A percentile compares a stretch with the other conserved stretches of the same genome.
phyloP scores from a whole-genome alignment of 2,113 vertebrate species.

The Pelecanus crispus region DNA sequence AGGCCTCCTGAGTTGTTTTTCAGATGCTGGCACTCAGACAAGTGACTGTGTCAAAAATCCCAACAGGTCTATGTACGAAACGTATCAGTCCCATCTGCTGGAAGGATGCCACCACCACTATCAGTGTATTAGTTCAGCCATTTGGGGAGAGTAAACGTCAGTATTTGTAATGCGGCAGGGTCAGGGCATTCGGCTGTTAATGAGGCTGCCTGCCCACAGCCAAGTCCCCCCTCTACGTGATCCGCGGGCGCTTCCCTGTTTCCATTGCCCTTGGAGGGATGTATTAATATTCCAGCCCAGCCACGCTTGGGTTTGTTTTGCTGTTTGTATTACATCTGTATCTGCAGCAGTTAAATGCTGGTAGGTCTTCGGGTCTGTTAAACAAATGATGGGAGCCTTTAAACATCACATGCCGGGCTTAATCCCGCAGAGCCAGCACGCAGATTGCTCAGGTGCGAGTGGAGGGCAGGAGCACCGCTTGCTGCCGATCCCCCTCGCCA shows the following conservation, averaged over 20 bases:
- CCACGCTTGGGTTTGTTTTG: neutral
- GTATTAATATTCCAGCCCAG: conserved; percentile 13
- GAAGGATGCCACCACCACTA: conserved; percentile 18
- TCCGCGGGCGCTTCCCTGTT: neutral
- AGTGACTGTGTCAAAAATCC: conserved; percentile 19
- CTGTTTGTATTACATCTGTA: neutral
- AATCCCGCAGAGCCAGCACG: neutral
- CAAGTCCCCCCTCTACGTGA: neutral
- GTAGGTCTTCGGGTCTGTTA: neutral
- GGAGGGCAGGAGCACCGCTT: neutral
- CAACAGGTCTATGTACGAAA: conserved; percentile 32
- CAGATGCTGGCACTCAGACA: conserved; percentile 17
- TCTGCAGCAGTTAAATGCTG: neutral
- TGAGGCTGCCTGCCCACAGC: neutral
- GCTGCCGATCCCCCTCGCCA: neutral
- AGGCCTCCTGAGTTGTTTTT: neutral
- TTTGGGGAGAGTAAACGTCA: conserved; percentile 29
- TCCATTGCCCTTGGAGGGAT: neutral
- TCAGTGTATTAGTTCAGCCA: neutral
- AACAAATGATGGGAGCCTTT: neutral
- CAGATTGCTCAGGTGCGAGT: neutral
- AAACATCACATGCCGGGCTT: neutral
- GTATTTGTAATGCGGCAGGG: neutral
- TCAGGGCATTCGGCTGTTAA: neutral
- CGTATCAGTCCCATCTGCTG: neutral